Conservation (phyloP, 1,140 invertebrate species). For the Atta colombica region DNA sequence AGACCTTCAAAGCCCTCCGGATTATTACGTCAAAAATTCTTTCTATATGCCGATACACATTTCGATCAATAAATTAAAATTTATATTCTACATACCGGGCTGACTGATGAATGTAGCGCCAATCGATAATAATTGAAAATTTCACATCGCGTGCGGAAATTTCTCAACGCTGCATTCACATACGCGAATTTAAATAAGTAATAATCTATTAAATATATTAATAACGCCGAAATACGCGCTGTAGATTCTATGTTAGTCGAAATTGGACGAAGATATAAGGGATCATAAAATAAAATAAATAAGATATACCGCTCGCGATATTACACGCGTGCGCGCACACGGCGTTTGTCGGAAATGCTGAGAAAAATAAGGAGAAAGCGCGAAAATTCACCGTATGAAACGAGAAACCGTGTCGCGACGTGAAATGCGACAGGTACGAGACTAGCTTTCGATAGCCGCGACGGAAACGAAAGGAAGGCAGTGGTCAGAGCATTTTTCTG, state of each 20-base stretch:
- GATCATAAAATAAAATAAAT: slow-evolving; percentile 31
- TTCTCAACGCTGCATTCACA: no score
- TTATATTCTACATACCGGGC: no score
- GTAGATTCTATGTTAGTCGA: not conserved
- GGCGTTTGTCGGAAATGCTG: not conserved
- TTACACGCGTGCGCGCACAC: not conserved
- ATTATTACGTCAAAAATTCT: no score
- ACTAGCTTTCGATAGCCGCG: slow-evolving; percentile 27
- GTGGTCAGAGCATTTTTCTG: not conserved
- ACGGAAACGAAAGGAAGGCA: slow-evolving; percentile 14
- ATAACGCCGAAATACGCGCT: not conserved
- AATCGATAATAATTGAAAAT: no score
- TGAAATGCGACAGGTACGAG: slow-evolving; percentile 28
- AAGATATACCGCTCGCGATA: not conserved
- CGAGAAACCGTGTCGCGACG: not conserved
- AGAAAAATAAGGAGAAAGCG: not conserved
- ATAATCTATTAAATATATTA: slow-evolving; percentile 9
- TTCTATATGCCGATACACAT: no score
- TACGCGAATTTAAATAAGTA: not conserved
- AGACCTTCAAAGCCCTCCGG: no score
- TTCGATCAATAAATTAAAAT: no score
- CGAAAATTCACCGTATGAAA: not conserved
- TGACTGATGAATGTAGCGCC: no score
- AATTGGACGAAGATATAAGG: not conserved
- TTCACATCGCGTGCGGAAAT: no score